Evolutionary conservation across 2,113 vertebrate species (phyloP), one percentile per base, ranked within the genome.

Genomic region (Zeus faber): DNA sequence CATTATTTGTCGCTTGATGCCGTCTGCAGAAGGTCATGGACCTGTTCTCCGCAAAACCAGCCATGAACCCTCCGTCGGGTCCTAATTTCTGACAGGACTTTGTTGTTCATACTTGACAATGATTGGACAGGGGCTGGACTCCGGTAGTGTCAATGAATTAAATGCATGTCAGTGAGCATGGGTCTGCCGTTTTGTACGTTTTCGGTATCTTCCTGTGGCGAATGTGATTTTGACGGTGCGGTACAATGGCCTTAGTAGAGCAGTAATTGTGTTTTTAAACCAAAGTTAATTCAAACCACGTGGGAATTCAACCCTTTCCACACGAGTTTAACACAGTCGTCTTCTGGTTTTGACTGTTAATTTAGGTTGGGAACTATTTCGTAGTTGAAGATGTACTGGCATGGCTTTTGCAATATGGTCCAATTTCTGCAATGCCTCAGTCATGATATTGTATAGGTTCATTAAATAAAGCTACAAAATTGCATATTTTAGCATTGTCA

Each of bases 101-200:
- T 44, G 26, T 46, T 49, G 6, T 35, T 61, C 23, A 24, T 33
- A 43, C 54, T 55, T 62, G 17, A 41, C 39, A 58, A 26, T 44
- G 25, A 23, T 62, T 54, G 35, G 17, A 39, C 58, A 65, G 74
- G 82, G 77, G 82, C 85, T 54, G 87, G 85, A 65, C 80, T 80
- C 78, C 67, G 51, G 60, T 45, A 59, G 50, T 71, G 67, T 74
- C 65, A 75, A 74, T 72, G 49, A 77, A 80, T 72, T 21, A 40
- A 62, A 27, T 60, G 57, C 70, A 65, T 75, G 70, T 60, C 33
- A 51, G 73, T 59, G 60, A 72, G 52, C 55, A 23, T 60, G 61
- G 62, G 54, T 70, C 59, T 26, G 33, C 17, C 25, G 17, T 23
- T 29, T 24, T 18, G 6, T 57, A 51, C 51, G 46, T 48, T 62